Evolutionary conservation across 2,888 invertebrate genomes (phyloP), one percentile per base, ranked within the genome.

Genomic region (Chrysolina americana): DNA sequence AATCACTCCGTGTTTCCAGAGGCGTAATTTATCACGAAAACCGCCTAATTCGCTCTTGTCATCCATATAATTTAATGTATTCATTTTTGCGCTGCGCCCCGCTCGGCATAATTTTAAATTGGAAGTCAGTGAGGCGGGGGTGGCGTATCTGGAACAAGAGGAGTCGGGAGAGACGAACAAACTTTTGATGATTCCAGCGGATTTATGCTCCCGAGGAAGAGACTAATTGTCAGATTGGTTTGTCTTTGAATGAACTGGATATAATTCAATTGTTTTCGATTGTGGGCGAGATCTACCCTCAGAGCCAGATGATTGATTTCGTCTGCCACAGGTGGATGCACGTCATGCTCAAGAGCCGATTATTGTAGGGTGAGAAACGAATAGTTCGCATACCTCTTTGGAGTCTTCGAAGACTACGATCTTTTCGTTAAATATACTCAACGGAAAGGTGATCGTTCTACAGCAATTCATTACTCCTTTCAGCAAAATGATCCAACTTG

Each of bases 1-100:
- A 79, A 79, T 77, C 75, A 79, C 76, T 75, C 70, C 70, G 65
- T 66, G 74, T 70, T 68, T 64, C 65, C 74, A 71, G 68, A 41
- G n/a, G 68, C 65, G 59, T 71, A 68, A 74, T 74, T 74, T 71
- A 74, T 71, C 68, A 63, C 41, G 64, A 64, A 65, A 71, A 66
- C 68, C 68, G 71, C 68, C 74, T 71, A 68, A 71, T 74, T 71
- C 74, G 50, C 64, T 68, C 74, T 74, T 74, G 70, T 74, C 74
- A 68, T 68, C 74, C 69, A 59, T 68, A 68, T 74, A 74, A 74
- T 74, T 74, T 68, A 74, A 71, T 74, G 74, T 74, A 71, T 74
- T 71, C 71, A 71, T 74, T 71, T 74, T 74, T 71, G 71, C 68
- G 70, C 63, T 48, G 70, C 63, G 53, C 66, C 56, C 17, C 41